A percentile compares a stretch with the other conserved stretches of the same genome.
These are phyloP conservation scores for Hermaeophaga mercurialis DNA, from an alignment of 2,888 invertebrate species.

Conservation along the genomic window DNA sequence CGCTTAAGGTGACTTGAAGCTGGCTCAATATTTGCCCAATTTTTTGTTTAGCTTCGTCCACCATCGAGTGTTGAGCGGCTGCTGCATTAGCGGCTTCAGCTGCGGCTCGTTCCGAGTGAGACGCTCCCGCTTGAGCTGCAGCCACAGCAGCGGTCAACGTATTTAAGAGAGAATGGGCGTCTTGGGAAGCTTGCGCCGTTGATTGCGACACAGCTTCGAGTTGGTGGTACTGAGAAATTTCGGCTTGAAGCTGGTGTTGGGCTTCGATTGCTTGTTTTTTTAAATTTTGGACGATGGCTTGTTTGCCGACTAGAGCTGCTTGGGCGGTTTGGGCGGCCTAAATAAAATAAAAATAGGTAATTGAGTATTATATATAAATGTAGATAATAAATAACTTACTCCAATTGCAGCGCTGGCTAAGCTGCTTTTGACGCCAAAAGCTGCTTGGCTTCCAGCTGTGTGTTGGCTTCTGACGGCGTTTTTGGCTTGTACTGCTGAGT, in stretches of 20 bases:
- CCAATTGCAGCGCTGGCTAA: slow-evolving; percentile 70
- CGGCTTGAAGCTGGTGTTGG: slow-evolving; percentile 67
- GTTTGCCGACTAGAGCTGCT: slow-evolving; percentile 67
- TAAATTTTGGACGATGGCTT: slow-evolving; percentile 58
- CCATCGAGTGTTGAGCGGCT: slow-evolving; percentile 40
- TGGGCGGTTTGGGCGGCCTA: slow-evolving; percentile 68
- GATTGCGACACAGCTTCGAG: slow-evolving; percentile 70
- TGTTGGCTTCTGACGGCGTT: slow-evolving; percentile 70
- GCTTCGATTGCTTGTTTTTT: slow-evolving; percentile 73
- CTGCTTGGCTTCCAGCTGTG: slow-evolving; percentile 74
- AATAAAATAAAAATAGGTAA: not conserved
- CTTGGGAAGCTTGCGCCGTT: slow-evolving; percentile 70
- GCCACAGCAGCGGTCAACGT: slow-evolving; percentile 71
- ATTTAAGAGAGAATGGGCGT: slow-evolving; percentile 68
- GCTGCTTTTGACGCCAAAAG: slow-evolving; percentile 74
- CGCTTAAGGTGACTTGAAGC: slow-evolving; percentile 68
- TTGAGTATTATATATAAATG: not conserved
- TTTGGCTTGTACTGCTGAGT: slow-evolving; percentile 74
- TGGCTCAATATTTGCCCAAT: slow-evolving; percentile 70
- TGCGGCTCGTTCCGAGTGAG: slow-evolving; percentile 36
- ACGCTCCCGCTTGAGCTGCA: slow-evolving; percentile 41
- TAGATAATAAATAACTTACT: slow-evolving; percentile 34
- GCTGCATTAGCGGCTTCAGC: slow-evolving; percentile 38
- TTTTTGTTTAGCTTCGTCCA: slow-evolving; percentile 65
- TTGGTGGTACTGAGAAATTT: slow-evolving; percentile 70